phyloP scores from a whole-genome alignment of 2,797 vertebrate species.

The Esox lucius region DNA sequence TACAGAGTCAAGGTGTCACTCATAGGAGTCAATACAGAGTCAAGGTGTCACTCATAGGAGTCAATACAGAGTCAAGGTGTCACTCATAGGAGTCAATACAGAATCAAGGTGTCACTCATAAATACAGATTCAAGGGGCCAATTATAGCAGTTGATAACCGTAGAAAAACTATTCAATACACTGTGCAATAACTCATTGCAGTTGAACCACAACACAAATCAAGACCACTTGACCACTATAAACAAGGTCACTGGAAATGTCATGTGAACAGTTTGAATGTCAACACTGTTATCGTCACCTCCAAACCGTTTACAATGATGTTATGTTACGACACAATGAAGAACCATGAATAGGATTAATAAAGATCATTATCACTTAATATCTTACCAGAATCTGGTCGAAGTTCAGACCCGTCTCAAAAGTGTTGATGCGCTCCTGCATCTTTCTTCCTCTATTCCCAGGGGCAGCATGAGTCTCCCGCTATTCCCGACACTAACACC shows the following conservation, averaged over 20 bases:
- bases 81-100: too few relatives aligned
- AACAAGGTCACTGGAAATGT: neutral
- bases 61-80: neutral
- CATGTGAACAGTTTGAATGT: neutral
- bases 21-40: too few relatives aligned
- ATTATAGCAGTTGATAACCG: too few relatives aligned
- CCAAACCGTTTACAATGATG: neutral
- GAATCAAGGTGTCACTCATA: too few relatives aligned
- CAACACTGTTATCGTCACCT: neutral
- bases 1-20: too few relatives aligned
- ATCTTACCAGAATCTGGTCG: slow-evolving; percentile 78
- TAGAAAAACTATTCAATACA: neutral
- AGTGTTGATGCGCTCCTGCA: slow-evolving; percentile 74
- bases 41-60: too few relatives aligned
- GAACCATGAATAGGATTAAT: neutral
- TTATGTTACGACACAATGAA: neutral
- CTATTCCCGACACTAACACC: slow-evolving; percentile 16
- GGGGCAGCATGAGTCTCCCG: slow-evolving; percentile 11
- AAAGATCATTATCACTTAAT: slow-evolving; percentile 7
- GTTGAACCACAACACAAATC: neutral
- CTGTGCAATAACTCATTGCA: neutral
- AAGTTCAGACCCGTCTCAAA: slow-evolving; percentile 76
- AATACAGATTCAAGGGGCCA: too few relatives aligned
- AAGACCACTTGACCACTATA: neutral
- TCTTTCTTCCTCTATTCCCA: slow-evolving; percentile 41